Percentiles rank a stretch among this genome's conserved stretches.
Conservation (phyloP, 2,113 vertebrate species). For the Poecile atricapillus region DNA sequence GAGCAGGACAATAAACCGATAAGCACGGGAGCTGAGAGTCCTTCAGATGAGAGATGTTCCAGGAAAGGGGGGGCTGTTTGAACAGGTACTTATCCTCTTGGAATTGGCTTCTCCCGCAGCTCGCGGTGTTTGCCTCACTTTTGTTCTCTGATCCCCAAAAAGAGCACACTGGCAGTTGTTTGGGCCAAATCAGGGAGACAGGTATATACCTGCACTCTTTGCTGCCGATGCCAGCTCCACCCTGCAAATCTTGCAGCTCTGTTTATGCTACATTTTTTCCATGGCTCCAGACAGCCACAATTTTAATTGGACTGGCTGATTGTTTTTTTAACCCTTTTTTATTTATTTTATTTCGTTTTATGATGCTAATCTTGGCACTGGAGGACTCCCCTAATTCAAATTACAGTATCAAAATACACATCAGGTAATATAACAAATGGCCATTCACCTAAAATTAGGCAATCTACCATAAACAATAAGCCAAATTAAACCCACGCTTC, state of each 20-base stretch:
- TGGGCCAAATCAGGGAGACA: constrained; percentile 26
- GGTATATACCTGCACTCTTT: constrained; percentile 51
- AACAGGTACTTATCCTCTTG: neutral
- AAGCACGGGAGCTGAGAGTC: neutral
- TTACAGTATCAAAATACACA: constrained; percentile 32
- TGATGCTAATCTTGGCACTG: constrained; percentile 16
- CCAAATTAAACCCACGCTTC: constrained; percentile 32
- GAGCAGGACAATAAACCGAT: neutral
- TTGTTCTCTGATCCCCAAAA: constrained; percentile 29
- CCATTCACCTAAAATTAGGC: constrained; percentile 50
- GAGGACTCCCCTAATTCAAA: constrained; percentile 1
- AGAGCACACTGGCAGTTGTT: neutral
- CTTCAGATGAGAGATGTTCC: neutral
- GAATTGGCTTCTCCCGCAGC: neutral
- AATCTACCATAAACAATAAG: constrained; percentile 37
- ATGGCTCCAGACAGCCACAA: constrained; percentile 55
- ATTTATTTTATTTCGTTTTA: constrained; percentile 24
- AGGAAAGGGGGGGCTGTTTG: neutral
- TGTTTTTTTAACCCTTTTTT: constrained; percentile 45
- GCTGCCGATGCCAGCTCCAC: constrained; percentile 48
- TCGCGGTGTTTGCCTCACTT: neutral
- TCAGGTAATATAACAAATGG: constrained; percentile 36
- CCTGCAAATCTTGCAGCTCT: constrained; percentile 36
- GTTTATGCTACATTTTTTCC: constrained; percentile 45
- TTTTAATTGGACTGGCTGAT: constrained; percentile 45